phyloP scores from a whole-genome alignment of 2,113 vertebrate species.

The Steatornis caripensis region DNA sequence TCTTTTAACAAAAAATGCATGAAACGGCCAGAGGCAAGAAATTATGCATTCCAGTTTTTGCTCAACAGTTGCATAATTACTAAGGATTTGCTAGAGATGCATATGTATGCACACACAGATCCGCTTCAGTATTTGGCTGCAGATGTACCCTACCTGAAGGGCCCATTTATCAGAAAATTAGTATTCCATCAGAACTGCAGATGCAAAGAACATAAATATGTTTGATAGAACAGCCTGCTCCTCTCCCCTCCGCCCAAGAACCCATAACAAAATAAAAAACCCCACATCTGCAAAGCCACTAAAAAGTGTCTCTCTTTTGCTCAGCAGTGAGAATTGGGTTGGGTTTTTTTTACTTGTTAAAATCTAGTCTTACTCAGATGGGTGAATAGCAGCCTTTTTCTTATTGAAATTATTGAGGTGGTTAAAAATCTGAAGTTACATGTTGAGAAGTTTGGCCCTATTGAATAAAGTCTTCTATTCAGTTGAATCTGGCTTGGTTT shows the following conservation, averaged over 20 bases:
- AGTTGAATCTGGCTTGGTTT: neutral
- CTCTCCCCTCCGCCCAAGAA: accelerated
- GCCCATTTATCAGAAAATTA: neutral
- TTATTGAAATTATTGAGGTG: neutral
- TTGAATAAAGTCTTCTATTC: neutral
- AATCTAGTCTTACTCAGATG: neutral
- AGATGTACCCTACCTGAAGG: neutral
- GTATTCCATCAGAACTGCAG: neutral
- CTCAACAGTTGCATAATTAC: neutral
- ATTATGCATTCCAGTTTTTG: neutral
- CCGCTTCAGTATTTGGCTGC: neutral
- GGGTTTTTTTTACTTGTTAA: neutral
- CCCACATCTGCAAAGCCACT: neutral
- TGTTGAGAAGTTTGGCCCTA: neutral
- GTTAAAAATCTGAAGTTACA: neutral
- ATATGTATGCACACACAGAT: neutral
- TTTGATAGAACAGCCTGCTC: neutral
- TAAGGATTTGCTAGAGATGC: neutral
- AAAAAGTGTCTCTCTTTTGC: neutral
- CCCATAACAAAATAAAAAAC: neutral
- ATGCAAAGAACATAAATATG: neutral
- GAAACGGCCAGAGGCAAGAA: neutral
- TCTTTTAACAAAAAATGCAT: neutral
- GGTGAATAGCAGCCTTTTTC: neutral
- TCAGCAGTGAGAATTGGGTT: neutral